Base-by-base conservation (phyloP, 2,888 invertebrate genomes). In the Lordiphosa fenestrarum region DNA sequence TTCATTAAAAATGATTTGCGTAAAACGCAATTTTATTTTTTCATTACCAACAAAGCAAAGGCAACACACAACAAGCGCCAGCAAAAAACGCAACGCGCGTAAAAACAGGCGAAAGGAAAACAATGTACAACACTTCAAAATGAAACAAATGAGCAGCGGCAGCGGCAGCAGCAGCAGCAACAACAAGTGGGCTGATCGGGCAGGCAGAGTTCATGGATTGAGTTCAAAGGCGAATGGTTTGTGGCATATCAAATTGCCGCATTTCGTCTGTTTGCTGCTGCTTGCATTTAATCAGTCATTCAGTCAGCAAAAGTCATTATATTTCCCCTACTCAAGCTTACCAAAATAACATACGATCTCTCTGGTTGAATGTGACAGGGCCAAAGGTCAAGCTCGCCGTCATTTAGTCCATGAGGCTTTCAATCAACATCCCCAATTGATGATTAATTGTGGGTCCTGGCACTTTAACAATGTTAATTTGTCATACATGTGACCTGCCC, bases 1-100 rank as follows among this genome's bases (percentile, higher is more conserved):
- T 85, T 80, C 85, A 80, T 80, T 80, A 80, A 80, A 80, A 80
- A 80, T 80, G 84, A 80, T 80, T 80, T 85, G 85, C 84, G 84
- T 80, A 85, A 80, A 80, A 84, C 81, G 85, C 73, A 77, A 77
- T 84, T 84, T 77, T 82, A 74, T 84, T 77, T 76, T 81, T 67
- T 53, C 60, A 78, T 62, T 61, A 51, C 63, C 68, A 44, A 44
- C 41, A 67, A 65, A 58, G 40, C 35, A 33, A 62, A 44, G 36
- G 49, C 23, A 53, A 30, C 19, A 25, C 38, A 6, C 44, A n/a
- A n/a, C n/a, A n/a, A n/a, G 40, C 2, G 51, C 12, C 35, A 23
- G 23, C 33, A 51, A 53, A 23, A 39, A 36, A 58, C 30, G 40
- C 19, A 9, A 21, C 39, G 47, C 41, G 51, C 48, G 52, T 50